Evolutionary conservation across 2,113 vertebrate genomes (phyloP), one percentile per base, ranked within the genome.

Genomic region (Synchiropus splendidus): DNA sequence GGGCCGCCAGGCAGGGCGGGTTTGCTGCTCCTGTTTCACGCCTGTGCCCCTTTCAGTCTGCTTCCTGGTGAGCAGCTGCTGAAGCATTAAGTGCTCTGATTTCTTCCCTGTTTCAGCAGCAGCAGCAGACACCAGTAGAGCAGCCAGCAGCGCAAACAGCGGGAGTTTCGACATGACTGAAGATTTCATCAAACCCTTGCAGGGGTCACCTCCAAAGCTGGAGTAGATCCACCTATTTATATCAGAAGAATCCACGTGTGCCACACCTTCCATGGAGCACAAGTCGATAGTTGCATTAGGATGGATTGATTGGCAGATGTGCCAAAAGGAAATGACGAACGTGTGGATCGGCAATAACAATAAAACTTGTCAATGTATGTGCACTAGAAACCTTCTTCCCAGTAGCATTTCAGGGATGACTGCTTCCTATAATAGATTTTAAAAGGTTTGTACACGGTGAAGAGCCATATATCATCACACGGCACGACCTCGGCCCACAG

Each of bases 121-220:
- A n/a, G n/a, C 39, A 40, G 33, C 57, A 11, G 37, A 54, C 11
- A 11, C 27, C 0, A 12, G 75, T 4, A 82, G n/a, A 0, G 60
- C 9, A 30, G 48, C 2, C 12, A 87, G 35, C 40, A 88, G 2
- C 0, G 66, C 36, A 2, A 54, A 42, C 1, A 70, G 8, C 36
- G 57, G 52, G 8, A 42, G 67, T n/a, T 32, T 42, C 50, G 84
- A 73, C 88, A 89, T 88, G 48, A 74, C 88, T 91, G 75, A 27
- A 4, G 21, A 8, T 27, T n/a, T n/a, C n/a, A n/a, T n/a, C n/a
- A n/a, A n/a, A n/a, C n/a, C n/a, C n/a, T n/a, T n/a, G n/a, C n/a
- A n/a, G n/a, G n/a, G n/a, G n/a, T n/a, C n/a, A n/a, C n/a, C n/a
- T 27, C 21, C 21, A 27, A 4, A 27, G 21, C 21, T 5, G 21